These are phyloP conservation scores for Caenorhabditis angaria DNA, from an alignment of 2,888 invertebrate genomes.

Conservation along the genomic window DNA sequence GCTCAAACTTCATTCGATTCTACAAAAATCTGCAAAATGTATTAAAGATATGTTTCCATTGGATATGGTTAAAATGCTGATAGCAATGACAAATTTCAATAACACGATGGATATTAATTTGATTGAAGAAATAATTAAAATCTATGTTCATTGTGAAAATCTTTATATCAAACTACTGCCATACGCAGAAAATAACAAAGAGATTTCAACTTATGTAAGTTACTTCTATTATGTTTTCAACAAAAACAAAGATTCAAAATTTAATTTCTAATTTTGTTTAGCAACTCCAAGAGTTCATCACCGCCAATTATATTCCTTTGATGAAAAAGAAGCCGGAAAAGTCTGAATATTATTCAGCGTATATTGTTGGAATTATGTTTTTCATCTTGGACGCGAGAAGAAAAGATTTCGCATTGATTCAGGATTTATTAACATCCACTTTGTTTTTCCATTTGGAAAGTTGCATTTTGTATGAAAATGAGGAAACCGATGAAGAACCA, in stretches of 20 bases:
- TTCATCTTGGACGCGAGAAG: slow-evolving; percentile 31
- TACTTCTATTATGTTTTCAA: neutral
- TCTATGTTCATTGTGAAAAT: neutral
- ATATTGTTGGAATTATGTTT: slow-evolving; percentile 24
- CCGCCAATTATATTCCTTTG: neutral
- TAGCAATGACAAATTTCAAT: slow-evolving; percentile 30
- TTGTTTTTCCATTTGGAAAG: slow-evolving; percentile 24
- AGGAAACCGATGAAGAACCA: slow-evolving; percentile 63
- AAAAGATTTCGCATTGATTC: slow-evolving; percentile 4
- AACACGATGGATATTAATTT: slow-evolving; percentile 22
- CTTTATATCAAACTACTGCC: slow-evolving; percentile 22
- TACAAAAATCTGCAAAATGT: slow-evolving; percentile 14
- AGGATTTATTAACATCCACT: slow-evolving; percentile 26
- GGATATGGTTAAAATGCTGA: neutral
- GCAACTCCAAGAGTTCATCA: slow-evolving; percentile 12
- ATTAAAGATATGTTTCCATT: slow-evolving; percentile 14
- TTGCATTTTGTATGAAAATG: slow-evolving; percentile 23
- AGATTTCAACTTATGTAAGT: slow-evolving; percentile 7
- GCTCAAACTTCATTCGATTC: slow-evolving; percentile 21
- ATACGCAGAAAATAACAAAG: slow-evolving; percentile 22
- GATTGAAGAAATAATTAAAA: neutral
- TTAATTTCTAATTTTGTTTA: no score
- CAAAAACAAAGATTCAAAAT: no score
- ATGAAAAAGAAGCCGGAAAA: slow-evolving; percentile 7
- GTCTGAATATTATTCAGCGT: slow-evolving; percentile 24